Evolutionary conservation across 1,140 invertebrate species (phyloP), one percentile per base, ranked within the genome.

Genomic region (Procambarus virginalis): DNA sequence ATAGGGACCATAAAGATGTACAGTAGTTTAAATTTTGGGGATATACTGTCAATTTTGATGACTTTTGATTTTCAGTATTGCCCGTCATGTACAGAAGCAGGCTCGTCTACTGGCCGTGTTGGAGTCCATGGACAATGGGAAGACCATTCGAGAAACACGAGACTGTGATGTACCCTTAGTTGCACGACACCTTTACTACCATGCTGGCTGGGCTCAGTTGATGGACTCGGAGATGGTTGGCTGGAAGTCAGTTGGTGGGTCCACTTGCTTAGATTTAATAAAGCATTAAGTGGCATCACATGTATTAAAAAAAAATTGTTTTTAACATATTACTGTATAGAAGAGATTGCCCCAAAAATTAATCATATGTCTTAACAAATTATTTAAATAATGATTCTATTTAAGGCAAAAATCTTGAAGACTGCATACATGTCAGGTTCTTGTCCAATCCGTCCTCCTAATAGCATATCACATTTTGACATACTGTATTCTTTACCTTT

Each of bases 181-280:
- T 12, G 93, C 94, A 10, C 92, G 94, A 49, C 93, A 94, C 84
- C 93, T 95, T 77, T 95, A 95, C 89, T 93, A 95, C 91, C 93
- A 95, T 93, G 94, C 94, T 80, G 94, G 94, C 46, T 95, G 94
- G 94, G 94, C 94, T 45, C 93, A 94, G 86, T 91, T 95, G n/a
- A 93, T 93, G 87, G 93, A 94, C n/a, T 93, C 93, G 46, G 94
- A 95, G 90, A 93, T 94, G 93, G 91, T 80, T 49, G 93, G 93
- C 45, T 95, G 94, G 94, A 93, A 94, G 89, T 93, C 94, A 91
- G 86, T 94, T 89, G 94, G 94, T 94, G 90, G 92, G 92, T 77
- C 14, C 73, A 17, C 10, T 68, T 73, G 34, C 34, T 34, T 34
- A 34, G 34, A 34, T 34, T 34, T 34, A 34, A 34, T 68, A 68